Evolutionary conservation across 2,888 invertebrate species (phyloP).

Genomic region (Busseola fusca): DNA sequence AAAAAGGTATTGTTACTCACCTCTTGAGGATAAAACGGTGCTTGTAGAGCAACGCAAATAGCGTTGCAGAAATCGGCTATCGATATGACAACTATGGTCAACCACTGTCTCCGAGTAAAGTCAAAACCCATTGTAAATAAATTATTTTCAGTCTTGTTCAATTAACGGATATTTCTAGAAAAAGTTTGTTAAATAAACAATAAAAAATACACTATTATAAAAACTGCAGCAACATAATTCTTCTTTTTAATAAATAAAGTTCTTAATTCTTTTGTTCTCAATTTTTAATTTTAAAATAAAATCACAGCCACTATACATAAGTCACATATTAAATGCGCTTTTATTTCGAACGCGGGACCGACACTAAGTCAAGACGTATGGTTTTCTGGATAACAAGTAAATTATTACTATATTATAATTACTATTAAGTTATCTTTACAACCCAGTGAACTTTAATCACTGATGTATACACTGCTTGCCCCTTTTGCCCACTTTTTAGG

Average conservation of each 20-base stretch:
- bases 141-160: conserved; percentile 16
- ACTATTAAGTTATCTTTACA: conserved; percentile 50
- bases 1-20: conserved; percentile 82
- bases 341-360: conserved; percentile 67
- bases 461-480: conserved; percentile 62
- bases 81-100: conserved; percentile 93
- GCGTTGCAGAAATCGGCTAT: conserved; percentile 95
- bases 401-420: conserved; percentile 65
- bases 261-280: background rate
- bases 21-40: conserved; percentile 95
- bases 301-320: conserved; percentile 73
- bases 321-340: conserved; percentile 55
- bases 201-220: conserved; percentile 27
- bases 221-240: conserved; percentile 35
- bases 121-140: conserved; percentile 87
- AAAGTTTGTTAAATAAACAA: background rate
- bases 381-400: conserved; percentile 72
- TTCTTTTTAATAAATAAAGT: background rate
- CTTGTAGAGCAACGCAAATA: conserved; percentile 94
- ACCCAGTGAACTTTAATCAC: conserved; percentile 65
- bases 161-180: background rate
- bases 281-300: conserved; percentile 19
- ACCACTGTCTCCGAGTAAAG: conserved; percentile 93
- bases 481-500: no score
- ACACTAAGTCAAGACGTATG: conserved; percentile 70